Base-by-base conservation (phyloP, 2,797 vertebrate species). In the Petrocephalus sullivani region DNA sequence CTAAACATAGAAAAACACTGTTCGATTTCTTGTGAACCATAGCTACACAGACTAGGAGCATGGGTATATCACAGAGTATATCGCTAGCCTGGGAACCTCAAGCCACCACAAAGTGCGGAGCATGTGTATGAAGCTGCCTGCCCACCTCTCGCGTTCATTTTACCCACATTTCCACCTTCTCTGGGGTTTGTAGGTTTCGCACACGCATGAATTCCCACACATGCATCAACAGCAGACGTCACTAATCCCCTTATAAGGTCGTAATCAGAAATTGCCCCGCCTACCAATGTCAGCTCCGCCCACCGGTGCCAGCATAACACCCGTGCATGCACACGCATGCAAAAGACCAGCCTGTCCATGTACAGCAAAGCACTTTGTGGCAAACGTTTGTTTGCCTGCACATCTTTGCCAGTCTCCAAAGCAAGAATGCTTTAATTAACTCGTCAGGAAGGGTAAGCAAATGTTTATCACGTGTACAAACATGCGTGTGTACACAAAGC, bases 171-270 rank as follows among this genome's bases (percentile, higher is more conserved):
- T 19, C 19, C 12, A 16, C 1, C 37, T 6, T 33, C 37, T 71
- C 33, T 75, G 84, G 5, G 21, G 41, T 67, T 87, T 53, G 81
- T 56, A 28, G 28, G 1, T 28, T 67, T 58, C 49, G 21, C 28
- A 83, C 58, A 23, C 53, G 56, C 60, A 92, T 92, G 90, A 91
- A 90, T 88, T 92, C 92, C 8, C 87, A 92, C 91, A 61, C 87
- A 88, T 91, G 89, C 92, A 94, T 94, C 92, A 75, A 89, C 89
- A 91, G 87, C 89, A 92, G 92, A 90, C 92, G 91, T 91, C 88
- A 90, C 90, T 94, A 94, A 95, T 95, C 94, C 93, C 90, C 91
- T 95, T 95, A 93, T 89, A 93, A 92, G 89, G 91, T 90, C 90
- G 92, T 89, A 89, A 91, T 91, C 84, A 89, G 87, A 87, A 86